Evolutionary conservation across 2,888 invertebrate genomes (phyloP), one percentile per base, ranked within the genome.

Genomic region (Saturnia pavonia): DNA sequence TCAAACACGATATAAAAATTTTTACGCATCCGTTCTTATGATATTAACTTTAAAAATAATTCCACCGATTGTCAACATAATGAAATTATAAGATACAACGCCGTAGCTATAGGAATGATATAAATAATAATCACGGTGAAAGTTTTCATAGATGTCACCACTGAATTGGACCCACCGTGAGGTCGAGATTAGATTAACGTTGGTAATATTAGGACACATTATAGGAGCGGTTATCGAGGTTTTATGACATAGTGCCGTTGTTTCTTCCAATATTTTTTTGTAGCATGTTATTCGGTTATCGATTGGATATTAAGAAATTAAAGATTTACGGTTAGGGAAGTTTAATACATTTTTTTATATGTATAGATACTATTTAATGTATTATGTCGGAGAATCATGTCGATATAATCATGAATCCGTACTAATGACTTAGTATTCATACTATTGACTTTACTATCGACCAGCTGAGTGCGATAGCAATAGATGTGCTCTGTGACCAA

Each of bases 71-170:
- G 78, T 79, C 83, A 80, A 77, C 73, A 77, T 82, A 84, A 84
- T 83, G 80, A 84, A 82, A 84, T 83, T 82, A 84, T 82, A 71
- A 75, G 76, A 78, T 77, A 77, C 57, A 73, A 74, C 40, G 74
- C 74, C 76, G 72, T 71, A 74, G 66, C 40, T 25, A 27, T 25
- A 60, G 25, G 67, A 25, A 14, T 60, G 63, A 51, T 69, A 72
- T 91, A 91, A 91, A 91, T 92, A 91, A 92, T 90, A 92, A 92
- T 92, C 90, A 91, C 71, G 88, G 92, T 82, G 92, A 92, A 93
- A 93, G 93, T 90, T 84, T 83, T 65, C 78, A 81, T 77, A 80
- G 81, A 85, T 89, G 87, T 86, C 87, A 87, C 80, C 84, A 83
- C 80, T 16, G 65, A 48, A 51, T 51, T 77, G 74, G 82, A 77